Conservation (phyloP, 2,797 vertebrate species). For the Vespertilio murinus region DNA sequence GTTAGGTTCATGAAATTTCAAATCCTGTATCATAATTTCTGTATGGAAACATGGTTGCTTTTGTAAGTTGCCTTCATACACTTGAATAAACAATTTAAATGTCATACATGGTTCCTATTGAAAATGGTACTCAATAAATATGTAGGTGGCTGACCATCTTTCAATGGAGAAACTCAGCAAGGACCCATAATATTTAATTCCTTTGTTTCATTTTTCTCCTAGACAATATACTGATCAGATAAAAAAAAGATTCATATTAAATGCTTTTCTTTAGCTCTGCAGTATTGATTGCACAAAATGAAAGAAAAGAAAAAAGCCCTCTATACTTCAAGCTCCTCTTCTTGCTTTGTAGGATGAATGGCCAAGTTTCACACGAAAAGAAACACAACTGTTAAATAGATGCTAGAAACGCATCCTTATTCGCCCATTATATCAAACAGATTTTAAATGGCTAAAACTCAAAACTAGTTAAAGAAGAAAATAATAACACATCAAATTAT, state of each 20-base stretch:
- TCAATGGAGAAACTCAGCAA: background rate
- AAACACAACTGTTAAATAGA: background rate
- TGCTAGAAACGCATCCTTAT: background rate
- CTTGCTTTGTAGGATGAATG: background rate
- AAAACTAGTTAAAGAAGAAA: constrained; percentile 26
- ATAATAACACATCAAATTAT: constrained; percentile 37
- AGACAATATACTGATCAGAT: background rate
- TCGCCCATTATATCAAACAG: background rate
- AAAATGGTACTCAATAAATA: background rate
- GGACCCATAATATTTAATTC: background rate
- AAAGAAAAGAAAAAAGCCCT: background rate
- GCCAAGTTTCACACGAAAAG: background rate
- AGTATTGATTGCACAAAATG: background rate
- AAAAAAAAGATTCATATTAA: background rate
- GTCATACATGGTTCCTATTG: background rate
- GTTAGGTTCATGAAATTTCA: background rate
- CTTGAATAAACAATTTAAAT: constrained; percentile 9
- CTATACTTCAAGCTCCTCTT: constrained; percentile 5
- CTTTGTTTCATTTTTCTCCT: constrained; percentile 13
- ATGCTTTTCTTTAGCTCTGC: background rate
- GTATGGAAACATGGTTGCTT: background rate
- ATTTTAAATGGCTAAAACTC: constrained; percentile 33
- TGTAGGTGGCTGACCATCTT: background rate
- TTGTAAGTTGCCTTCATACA: background rate
- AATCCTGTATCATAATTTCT: background rate